phyloP scores from a whole-genome alignment of 2,888 invertebrate species.

The Mayetiola destructor region DNA sequence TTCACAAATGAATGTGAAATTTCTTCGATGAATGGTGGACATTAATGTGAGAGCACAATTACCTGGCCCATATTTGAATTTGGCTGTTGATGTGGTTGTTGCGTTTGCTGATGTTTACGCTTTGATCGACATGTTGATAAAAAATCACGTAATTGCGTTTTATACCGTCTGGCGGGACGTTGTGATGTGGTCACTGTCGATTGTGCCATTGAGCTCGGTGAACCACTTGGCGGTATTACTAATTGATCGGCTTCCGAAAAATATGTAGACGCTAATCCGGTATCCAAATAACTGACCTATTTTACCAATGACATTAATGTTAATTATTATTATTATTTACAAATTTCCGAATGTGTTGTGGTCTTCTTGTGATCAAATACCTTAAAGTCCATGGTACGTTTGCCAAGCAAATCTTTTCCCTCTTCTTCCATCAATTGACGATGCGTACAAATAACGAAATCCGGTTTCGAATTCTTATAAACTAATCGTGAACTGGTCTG shows the following conservation, averaged over 20 bases:
- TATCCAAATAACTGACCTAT: constrained; percentile 71
- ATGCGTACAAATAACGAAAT: constrained; percentile 97
- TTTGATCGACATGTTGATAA: constrained; percentile 81
- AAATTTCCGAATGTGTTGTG: not conserved
- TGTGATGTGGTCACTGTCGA: constrained; percentile 54
- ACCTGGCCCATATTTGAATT: constrained; percentile 34
- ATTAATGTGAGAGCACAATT: constrained; percentile 23
- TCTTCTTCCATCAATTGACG: constrained; percentile 99
- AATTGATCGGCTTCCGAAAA: constrained; percentile 76
- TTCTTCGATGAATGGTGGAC: not conserved
- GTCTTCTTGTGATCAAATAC: constrained; percentile 35
- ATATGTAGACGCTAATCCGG: constrained; percentile 79
- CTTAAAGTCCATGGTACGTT: constrained; percentile 98
- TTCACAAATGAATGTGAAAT: not conserved
- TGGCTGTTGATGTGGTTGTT: constrained; percentile 23
- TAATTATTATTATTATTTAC: not conserved
- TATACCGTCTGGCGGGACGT: constrained; percentile 76
- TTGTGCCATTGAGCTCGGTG: constrained; percentile 40
- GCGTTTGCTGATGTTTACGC: constrained; percentile 41
- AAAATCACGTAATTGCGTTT: constrained; percentile 85
- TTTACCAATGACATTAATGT: not conserved
- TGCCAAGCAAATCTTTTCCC: constrained; percentile 90
- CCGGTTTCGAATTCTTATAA: constrained; percentile 98
- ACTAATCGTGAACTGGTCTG: constrained; percentile 94
- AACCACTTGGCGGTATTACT: constrained; percentile 41